A percentile compares a stretch with the other conserved stretches of the same genome.
Evolutionary conservation across 2,888 invertebrate species (phyloP).

Genomic region (Pristionchus entomophagus): DNA sequence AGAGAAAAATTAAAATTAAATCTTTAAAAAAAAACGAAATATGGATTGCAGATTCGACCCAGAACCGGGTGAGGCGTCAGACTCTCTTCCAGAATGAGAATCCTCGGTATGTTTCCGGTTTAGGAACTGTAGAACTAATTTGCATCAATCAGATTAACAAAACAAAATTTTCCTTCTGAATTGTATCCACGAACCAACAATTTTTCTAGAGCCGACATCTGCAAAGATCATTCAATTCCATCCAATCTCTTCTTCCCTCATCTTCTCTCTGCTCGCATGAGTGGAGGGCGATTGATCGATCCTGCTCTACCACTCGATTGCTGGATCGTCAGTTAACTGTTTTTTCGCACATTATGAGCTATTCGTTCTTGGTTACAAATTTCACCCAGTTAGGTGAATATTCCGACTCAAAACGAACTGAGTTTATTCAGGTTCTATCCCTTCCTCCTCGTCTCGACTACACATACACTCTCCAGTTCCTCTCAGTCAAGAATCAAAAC

Average conservation of each 20-base stretch:
- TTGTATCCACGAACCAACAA: no score
- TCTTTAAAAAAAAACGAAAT: no score
- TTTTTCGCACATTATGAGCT: no score
- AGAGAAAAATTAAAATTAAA: no score
- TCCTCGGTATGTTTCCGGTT: constrained; percentile 1
- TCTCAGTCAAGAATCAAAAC: constrained; percentile 69
- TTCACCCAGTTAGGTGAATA: no score
- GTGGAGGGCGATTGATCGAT: constrained; percentile 70
- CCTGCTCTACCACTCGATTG: constrained; percentile 65
- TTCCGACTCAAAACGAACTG: no score
- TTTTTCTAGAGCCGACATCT: constrained; percentile 42
- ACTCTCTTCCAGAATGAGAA: constrained; percentile 33
- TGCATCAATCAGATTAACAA: no score
- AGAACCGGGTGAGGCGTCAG: background rate
- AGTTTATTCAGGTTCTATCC: constrained; percentile 60
- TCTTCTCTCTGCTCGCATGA: constrained; percentile 64
- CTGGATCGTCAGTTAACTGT: constrained; percentile 65
- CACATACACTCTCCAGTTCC: constrained; percentile 75
- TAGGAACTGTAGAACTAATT: no score
- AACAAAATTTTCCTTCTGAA: no score
- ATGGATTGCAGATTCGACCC: background rate
- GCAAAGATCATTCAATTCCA: background rate
- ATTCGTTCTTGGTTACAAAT: no score
- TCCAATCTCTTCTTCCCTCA: constrained; percentile 71
- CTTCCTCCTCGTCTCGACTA: constrained; percentile 72